Base-by-base conservation (phyloP, 2,797 vertebrate species). In the Gymnoscopelus braueri region DNA sequence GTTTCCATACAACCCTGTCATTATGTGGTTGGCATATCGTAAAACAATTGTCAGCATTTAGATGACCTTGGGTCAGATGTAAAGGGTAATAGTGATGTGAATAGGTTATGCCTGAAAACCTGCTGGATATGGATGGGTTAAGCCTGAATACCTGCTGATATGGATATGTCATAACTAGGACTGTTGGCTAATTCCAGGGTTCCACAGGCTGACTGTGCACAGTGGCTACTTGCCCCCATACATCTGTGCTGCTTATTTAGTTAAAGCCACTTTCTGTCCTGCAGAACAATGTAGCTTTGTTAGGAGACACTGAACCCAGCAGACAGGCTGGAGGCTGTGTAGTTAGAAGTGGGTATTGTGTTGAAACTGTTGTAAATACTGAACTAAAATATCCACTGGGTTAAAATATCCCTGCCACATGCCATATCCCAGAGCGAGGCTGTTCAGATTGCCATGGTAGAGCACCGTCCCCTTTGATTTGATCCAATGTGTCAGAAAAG, bases 41-140 rank as follows among this genome's bases (percentile, higher is more conserved):
- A 48, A 69, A 75, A 69, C 32, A 35, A 50, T 39, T 72, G 67
- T 48, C 63, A 63, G 56, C 53, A 15, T 53, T 60, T 68, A 56
- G 65, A 64, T 67, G 50, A 50, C 63, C 65, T 65, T 15, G 60
- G 32, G 61, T 51, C 5, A 50, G 70, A 62, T 70, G 69, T 72
- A 63, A 63, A 59, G 49, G 66, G 70, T 65, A 24, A 26, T 50
- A 53, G 11, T 29, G 48, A 51, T 73, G 65, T 32, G 56, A 68
- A 47, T 23, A 48, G 73, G 63, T 81, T 55, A 5, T 64, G 39
- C 14, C 57, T n/a, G 71, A 71, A 76, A 66, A 82, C 73, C 65
- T 65, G 62, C 54, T 74, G 58, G 79, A 39, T 44, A 10, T 44
- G 39, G 8, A 44, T 44, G 39, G 8, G 8, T 44, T 44, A 8